phyloP scores from a whole-genome alignment of 2,113 vertebrate species.

The Brienomyrus brachyistius region DNA sequence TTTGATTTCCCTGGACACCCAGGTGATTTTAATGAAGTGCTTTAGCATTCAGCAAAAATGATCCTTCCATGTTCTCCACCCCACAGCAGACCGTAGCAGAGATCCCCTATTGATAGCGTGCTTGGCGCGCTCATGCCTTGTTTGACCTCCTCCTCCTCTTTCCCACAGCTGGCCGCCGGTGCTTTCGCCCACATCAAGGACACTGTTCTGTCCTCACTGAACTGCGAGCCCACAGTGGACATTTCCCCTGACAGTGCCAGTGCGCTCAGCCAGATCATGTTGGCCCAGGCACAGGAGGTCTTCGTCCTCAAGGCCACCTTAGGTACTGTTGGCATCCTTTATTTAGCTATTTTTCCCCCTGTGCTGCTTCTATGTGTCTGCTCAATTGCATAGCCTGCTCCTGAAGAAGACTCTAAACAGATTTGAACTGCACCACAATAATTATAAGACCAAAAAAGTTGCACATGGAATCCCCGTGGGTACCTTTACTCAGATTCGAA shows the following conservation, averaged over 20 bases:
- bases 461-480: neutral
- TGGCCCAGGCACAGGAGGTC: slow-evolving; percentile 97
- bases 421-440: neutral
- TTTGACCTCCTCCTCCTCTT: neutral
- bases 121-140: neutral
- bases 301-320: slow-evolving; percentile 94
- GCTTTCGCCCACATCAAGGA: slow-evolving; percentile 95
- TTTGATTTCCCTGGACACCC: neutral
- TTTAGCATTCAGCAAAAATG: neutral
- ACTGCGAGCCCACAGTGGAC: slow-evolving; percentile 92
- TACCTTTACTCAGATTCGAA: neutral
- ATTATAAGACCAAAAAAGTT: neutral
- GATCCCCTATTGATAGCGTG: neutral
- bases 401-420: neutral
- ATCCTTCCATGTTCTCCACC: neutral
- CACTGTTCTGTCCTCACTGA: slow-evolving; percentile 86
- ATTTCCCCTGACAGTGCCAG: slow-evolving; percentile 90
- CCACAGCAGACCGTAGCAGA: neutral
- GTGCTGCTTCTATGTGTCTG: neutral
- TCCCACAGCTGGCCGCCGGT: slow-evolving; percentile 81
- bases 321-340: slow-evolving; percentile 57
- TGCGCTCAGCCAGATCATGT: slow-evolving; percentile 89
- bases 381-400: neutral
- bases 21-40: neutral
- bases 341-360: neutral